Conservation (phyloP, 2,797 vertebrate genomes). For the Aselliscus stoliczkanus region DNA sequence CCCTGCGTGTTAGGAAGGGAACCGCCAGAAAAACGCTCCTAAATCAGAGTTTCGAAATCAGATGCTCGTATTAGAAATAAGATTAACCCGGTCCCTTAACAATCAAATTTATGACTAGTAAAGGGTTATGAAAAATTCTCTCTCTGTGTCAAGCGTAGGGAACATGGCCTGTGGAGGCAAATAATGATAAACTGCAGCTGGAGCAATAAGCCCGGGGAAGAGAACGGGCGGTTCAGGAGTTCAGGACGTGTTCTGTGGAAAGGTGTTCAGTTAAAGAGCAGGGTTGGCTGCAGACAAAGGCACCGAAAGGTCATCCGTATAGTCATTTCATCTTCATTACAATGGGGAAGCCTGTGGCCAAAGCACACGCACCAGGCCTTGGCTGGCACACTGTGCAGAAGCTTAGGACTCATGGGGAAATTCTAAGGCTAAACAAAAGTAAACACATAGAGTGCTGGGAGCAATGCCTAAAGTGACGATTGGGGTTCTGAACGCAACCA, state of each 20-base stretch:
- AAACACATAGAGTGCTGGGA: fast-evolving
- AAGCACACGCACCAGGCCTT: constrained; percentile 45
- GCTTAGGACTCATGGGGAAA: background rate
- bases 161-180: constrained; percentile 81
- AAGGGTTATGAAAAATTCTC: constrained; percentile 83
- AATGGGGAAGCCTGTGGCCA: constrained; percentile 40
- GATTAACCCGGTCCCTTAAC: constrained; percentile 82
- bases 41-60: constrained; percentile 79
- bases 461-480: fast-evolving
- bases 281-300: constrained; percentile 81
- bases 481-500: background rate
- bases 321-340: constrained; percentile 83
- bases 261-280: constrained; percentile 83
- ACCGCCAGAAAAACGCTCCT: constrained; percentile 69
- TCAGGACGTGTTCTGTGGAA: constrained; percentile 79
- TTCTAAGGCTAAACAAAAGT: background rate
- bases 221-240: constrained; percentile 84
- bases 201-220: constrained; percentile 76
- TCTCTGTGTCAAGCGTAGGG: constrained; percentile 78
- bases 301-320: constrained; percentile 81
- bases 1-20: constrained; percentile 63
- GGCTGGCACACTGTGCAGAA: background rate
- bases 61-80: constrained; percentile 77
- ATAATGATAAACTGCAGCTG: constrained; percentile 82
- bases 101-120: constrained; percentile 83